These are phyloP conservation scores for Seladonia tumulorum DNA, from an alignment of 2,888 invertebrate genomes.

Conservation along the genomic window DNA sequence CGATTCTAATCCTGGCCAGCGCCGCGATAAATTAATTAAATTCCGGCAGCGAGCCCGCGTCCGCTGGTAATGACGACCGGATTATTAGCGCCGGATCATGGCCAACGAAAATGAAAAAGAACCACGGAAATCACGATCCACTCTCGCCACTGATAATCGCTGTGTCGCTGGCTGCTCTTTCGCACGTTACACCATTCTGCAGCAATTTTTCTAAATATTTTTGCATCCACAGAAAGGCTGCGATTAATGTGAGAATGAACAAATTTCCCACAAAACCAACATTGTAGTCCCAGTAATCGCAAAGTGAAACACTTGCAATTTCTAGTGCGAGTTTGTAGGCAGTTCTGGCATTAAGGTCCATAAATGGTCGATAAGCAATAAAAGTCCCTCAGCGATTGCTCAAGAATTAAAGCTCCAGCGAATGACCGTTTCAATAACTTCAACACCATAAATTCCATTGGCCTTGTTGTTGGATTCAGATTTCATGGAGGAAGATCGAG, in stretches of 20 bases:
- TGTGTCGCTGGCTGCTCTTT: background rate
- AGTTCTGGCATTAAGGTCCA: background rate
- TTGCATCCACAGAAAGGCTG: too few species aligned
- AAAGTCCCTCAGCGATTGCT: background rate
- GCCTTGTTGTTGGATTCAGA: too few species aligned
- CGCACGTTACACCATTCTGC: too few species aligned
- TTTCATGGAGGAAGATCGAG: too few species aligned
- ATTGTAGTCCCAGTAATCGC: background rate
- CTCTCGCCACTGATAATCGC: background rate
- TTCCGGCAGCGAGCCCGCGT: constrained; percentile 22
- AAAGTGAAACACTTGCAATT: background rate
- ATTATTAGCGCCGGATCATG: constrained; percentile 1
- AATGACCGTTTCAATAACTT: background rate
- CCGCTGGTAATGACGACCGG: constrained; percentile 19
- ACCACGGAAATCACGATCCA: background rate
- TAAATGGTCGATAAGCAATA: too few species aligned
- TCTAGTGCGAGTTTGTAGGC: background rate
- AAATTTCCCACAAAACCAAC: too few species aligned
- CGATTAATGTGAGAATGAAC: too few species aligned
- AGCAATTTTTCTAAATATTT: background rate
- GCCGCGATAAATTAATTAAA: constrained; percentile 56
- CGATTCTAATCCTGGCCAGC: constrained; percentile 46
- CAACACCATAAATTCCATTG: background rate
- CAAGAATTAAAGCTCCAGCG: background rate
- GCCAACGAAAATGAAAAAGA: background rate